A percentile compares a stretch with the other conserved stretches of the same genome.
These are phyloP conservation scores for Amaurobius ferox DNA, from an alignment of 2,888 invertebrate genomes.

Conservation along the genomic window DNA sequence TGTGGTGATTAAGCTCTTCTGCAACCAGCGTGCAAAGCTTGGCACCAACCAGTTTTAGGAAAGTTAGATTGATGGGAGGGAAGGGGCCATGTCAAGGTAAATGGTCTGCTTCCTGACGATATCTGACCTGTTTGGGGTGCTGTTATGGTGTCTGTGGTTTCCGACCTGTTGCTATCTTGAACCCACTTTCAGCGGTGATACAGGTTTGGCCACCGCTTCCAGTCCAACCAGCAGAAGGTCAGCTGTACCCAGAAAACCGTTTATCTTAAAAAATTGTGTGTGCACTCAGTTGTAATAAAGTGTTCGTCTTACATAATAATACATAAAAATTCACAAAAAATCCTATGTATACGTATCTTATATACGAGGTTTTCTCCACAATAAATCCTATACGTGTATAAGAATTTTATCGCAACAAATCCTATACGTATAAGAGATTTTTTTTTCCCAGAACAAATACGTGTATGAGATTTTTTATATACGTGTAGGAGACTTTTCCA, in stretches of 20 bases:
- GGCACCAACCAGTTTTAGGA: background rate
- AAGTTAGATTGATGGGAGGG: background rate
- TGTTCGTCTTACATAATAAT: too few species aligned
- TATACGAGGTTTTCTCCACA: too few species aligned
- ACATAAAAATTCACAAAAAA: too few species aligned
- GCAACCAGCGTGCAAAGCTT: background rate
- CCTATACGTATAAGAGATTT: too few species aligned
- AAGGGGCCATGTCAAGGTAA: conserved; percentile 1
- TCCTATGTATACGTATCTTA: too few species aligned
- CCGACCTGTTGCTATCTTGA: background rate
- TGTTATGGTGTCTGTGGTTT: conserved; percentile 15
- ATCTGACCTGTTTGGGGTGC: background rate
- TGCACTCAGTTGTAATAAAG: too few species aligned
- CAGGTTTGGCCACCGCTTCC: background rate
- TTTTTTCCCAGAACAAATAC: too few species aligned
- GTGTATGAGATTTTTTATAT: too few species aligned
- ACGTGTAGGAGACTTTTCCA: too few species aligned
- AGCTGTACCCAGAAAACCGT: background rate
- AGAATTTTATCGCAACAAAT: too few species aligned
- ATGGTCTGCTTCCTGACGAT: background rate
- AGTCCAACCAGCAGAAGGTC: background rate
- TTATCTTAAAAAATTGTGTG: too few species aligned
- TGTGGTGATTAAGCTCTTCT: background rate
- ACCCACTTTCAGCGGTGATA: background rate
- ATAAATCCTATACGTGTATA: too few species aligned